These are phyloP conservation scores for Vanessa cardui DNA, from an alignment of 2,888 invertebrate species.

Conservation along the genomic window DNA sequence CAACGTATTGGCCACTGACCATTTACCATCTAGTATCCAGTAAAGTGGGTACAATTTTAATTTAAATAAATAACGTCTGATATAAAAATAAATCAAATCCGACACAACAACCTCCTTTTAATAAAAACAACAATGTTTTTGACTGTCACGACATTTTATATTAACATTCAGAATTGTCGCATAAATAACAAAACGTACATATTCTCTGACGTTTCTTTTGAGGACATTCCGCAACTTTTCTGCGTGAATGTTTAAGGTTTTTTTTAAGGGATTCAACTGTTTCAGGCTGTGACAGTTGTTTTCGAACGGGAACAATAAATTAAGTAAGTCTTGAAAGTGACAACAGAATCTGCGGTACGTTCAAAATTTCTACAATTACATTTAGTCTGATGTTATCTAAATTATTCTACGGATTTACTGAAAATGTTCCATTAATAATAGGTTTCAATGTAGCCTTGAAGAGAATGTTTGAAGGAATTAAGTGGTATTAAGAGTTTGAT, in stretches of 20 bases:
- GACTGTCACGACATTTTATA: slow-evolving; percentile 64
- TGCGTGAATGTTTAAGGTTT: slow-evolving; percentile 37
- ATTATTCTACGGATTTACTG: slow-evolving; percentile 18
- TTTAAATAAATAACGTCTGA: neutral
- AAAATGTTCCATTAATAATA: slow-evolving; percentile 1
- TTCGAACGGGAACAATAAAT: slow-evolving; percentile 28
- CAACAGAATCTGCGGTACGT: slow-evolving; percentile 22
- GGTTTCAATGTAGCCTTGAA: neutral
- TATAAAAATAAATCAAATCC: slow-evolving; percentile 55
- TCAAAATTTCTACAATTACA: slow-evolving; percentile 22
- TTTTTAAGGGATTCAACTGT: slow-evolving; percentile 31
- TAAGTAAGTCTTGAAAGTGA: slow-evolving; percentile 25
- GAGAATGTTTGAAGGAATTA: neutral
- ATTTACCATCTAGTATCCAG: too few relatives aligned
- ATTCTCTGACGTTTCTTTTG: slow-evolving; percentile 44
- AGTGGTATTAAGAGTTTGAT: neutral
- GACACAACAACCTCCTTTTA: slow-evolving; percentile 60
- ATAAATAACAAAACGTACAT: slow-evolving; percentile 49
- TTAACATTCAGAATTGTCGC: slow-evolving; percentile 57
- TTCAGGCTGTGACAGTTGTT: slow-evolving; percentile 23
- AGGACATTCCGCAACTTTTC: slow-evolving; percentile 36
- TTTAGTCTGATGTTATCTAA: slow-evolving; percentile 15
- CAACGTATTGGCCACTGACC: too few relatives aligned
- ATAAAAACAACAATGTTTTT: slow-evolving; percentile 57
- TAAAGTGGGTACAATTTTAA: neutral